Evolutionary conservation across 1,140 invertebrate species (phyloP), one percentile per base, ranked within the genome.

Genomic region (Pseudomyrmex sp.): DNA sequence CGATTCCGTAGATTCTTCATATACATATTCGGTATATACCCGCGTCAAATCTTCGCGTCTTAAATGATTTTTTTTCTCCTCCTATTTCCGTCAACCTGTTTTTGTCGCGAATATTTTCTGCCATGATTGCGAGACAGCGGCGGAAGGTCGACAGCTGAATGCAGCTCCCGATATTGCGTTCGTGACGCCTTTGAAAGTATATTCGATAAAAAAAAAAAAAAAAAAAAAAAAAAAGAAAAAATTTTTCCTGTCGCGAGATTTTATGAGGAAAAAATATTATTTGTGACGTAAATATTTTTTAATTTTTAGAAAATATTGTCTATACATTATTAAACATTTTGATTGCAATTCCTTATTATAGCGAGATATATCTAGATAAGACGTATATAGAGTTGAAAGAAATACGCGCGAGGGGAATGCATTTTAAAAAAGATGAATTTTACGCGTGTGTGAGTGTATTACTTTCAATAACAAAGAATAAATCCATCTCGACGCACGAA

Each of bases 1-100:
- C 35, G 79, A 88, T 88, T 83, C 59, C 84, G 46, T 12, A 85
- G 70, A 83, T 86, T 68, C 52, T 9, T 79, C 59, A 61, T 23
- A n/a, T 26, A 13, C 46, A 54, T 12, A 26, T 10, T 23, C 48
- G 58, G 15, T 35, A 35, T 1, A 35, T 35, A 20, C 20, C 35
- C 61, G 48, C 73, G 46, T 65, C 61, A 20, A 76, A 23, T 1
- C 61, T 35, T 54, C 56, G 83, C 52, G 75, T 86, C 61, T 74
- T 56, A 79, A 84, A 54, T 56, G 52, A 85, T 62, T 75, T 75
- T 85, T 85, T 87, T 68, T 52, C 56, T 12, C 26, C n/a, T 18
- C 56, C 13, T 54, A 56, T 85, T 87, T 77, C 73, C 68, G 84
- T 87, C 79, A 77, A 65, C 26, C 68, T 44, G 66, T 65, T 85